These are phyloP conservation scores for Lordiphosa andalusiaca DNA, from an alignment of 2,888 invertebrate genomes.

Conservation along the genomic window DNA sequence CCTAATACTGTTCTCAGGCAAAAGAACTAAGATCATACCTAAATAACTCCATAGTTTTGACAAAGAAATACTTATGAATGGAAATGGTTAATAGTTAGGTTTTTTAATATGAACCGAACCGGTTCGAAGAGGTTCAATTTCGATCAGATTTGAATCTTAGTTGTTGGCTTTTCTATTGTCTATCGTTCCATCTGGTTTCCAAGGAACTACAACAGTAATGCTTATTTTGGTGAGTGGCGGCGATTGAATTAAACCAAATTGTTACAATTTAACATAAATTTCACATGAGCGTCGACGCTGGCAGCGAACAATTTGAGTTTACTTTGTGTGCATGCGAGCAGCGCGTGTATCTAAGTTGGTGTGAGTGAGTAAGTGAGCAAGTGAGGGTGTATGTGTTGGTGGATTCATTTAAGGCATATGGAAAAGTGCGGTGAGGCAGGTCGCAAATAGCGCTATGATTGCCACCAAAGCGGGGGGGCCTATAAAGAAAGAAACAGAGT, in stretches of 20 bases:
- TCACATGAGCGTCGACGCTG: constrained; percentile 36
- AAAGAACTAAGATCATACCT: too few relatives aligned
- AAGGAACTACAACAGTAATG: not conserved
- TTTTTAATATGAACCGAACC: too few relatives aligned
- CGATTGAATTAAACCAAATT: constrained; percentile 45
- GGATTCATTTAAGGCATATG: constrained; percentile 51
- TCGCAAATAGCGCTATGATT: constrained; percentile 46
- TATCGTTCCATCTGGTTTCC: too few relatives aligned
- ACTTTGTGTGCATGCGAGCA: constrained; percentile 45
- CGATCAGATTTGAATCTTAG: too few relatives aligned
- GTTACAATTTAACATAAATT: constrained; percentile 48
- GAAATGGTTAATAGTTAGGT: too few relatives aligned
- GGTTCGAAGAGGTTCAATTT: too few relatives aligned
- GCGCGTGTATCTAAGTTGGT: constrained; percentile 22
- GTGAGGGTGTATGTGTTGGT: constrained; percentile 9
- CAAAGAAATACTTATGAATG: too few relatives aligned
- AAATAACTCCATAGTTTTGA: too few relatives aligned
- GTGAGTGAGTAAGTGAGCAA: not conserved
- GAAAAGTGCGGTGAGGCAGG: constrained; percentile 66
- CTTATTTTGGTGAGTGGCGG: constrained; percentile 27
- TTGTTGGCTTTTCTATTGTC: too few relatives aligned
- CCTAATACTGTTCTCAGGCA: too few relatives aligned
- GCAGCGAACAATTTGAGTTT: constrained; percentile 29
- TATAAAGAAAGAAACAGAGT: too few relatives aligned
- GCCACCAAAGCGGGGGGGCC: too few relatives aligned